Evolutionary conservation across 1,140 invertebrate genomes (phyloP).

Genomic region (Papilio xuthus): DNA sequence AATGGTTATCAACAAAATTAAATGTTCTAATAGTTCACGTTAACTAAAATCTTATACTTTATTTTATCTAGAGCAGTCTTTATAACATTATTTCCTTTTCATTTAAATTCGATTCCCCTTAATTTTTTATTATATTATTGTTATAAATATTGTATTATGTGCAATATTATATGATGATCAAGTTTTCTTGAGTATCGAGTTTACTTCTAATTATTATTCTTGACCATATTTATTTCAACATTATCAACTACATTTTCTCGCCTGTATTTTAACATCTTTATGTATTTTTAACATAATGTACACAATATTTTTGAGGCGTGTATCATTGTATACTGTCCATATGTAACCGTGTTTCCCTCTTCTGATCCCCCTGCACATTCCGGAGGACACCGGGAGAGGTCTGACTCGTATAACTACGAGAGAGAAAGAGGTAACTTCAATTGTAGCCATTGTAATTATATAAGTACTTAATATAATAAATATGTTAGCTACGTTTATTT

Average conservation of each 20-base stretch:
- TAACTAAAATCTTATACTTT: neutral
- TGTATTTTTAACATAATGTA: slow-evolving; percentile 39
- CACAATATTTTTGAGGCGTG: neutral
- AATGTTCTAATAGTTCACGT: neutral
- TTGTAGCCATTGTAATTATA: slow-evolving; percentile 10
- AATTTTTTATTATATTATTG: neutral
- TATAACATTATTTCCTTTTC: neutral
- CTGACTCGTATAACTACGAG: slow-evolving; percentile 75
- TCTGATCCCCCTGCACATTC: slow-evolving; percentile 71
- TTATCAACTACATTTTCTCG: neutral
- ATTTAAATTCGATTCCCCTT: neutral
- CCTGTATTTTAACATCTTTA: slow-evolving; percentile 5
- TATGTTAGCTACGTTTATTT: neutral
- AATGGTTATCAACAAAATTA: neutral
- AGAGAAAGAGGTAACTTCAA: slow-evolving; percentile 72
- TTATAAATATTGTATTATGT: neutral
- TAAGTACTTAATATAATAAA: too few species aligned
- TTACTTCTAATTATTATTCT: neutral
- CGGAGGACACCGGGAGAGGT: slow-evolving; percentile 71
- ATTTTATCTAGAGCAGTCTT: neutral
- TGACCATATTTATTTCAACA: neutral
- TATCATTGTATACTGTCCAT: slow-evolving; percentile 31
- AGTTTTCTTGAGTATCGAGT: neutral
- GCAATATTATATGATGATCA: neutral
- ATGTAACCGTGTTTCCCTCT: slow-evolving; percentile 58